A percentile compares a stretch with the other conserved stretches of the same genome.
These are phyloP conservation scores for Ctenomys sociabilis DNA, from an alignment of 2,113 vertebrate species.

Conservation along the genomic window DNA sequence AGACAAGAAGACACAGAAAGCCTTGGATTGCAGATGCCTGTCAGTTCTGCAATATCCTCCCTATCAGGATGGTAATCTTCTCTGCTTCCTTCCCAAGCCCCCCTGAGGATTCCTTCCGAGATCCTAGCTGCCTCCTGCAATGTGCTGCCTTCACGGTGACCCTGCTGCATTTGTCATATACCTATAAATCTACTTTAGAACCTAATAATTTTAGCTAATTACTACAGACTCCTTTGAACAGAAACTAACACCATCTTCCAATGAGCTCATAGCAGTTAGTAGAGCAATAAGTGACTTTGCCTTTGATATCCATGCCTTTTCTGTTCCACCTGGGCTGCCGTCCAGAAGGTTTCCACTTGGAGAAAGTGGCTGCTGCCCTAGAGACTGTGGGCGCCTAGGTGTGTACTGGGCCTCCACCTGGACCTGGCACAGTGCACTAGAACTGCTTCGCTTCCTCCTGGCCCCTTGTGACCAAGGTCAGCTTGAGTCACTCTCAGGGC, in stretches of 20 bases:
- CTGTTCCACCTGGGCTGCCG: not conserved
- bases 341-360: not conserved
- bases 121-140: not conserved
- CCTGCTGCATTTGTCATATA: not conserved
- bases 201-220: conserved; percentile 6
- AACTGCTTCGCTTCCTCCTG: not conserved
- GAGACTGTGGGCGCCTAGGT: not conserved
- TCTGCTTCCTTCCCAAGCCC: not conserved
- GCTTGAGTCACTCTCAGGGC: not conserved
- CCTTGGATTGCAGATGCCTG: not conserved
- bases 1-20: not conserved
- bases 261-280: not conserved
- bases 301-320: not conserved
- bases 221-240: conserved; percentile 5
- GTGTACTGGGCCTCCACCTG: not conserved
- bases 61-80: not conserved
- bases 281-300: not conserved
- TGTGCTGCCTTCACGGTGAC: not conserved
- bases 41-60: not conserved
- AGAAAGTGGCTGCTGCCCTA: not conserved
- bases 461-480: not conserved
- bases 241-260: not conserved
- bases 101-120: not conserved
- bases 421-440: not conserved
- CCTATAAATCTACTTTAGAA: conserved; percentile 26